phyloP scores from a whole-genome alignment of 2,797 vertebrate genomes.

The Argyrosomus regius region DNA sequence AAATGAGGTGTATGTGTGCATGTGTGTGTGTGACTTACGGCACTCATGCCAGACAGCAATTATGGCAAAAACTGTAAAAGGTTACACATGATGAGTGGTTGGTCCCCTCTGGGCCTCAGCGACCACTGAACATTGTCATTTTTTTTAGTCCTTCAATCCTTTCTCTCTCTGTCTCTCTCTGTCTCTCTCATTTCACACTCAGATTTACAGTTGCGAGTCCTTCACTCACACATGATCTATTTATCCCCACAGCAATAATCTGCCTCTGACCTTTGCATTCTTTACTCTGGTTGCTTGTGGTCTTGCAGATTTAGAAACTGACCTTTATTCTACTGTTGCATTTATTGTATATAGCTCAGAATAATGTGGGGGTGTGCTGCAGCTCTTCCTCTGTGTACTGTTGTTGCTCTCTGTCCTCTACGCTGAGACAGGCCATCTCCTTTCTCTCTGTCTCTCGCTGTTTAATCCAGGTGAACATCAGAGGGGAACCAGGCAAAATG shows the following conservation, averaged over 20 bases:
- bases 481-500: conserved; percentile 46
- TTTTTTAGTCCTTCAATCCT: conserved; percentile 35
- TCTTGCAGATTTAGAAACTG: conserved; percentile 50
- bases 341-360: conserved; percentile 32
- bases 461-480: conserved; percentile 53
- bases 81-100: conserved; percentile 58
- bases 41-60: conserved; percentile 64
- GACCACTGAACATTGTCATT: conserved; percentile 45
- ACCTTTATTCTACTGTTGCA: conserved; percentile 44
- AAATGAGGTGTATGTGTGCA: conserved; percentile 57
- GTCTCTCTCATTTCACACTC: conserved; percentile 56
- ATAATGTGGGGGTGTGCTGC: neutral
- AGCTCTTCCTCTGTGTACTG: conserved; percentile 15
- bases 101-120: conserved; percentile 41
- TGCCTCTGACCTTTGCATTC: conserved; percentile 58
- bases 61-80: conserved; percentile 68
- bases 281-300: conserved; percentile 38
- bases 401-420: conserved; percentile 27
- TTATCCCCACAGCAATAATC: conserved; percentile 41
- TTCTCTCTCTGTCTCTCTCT: neutral
- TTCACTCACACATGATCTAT: conserved; percentile 44
- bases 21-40: conserved; percentile 25
- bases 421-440: conserved; percentile 34
- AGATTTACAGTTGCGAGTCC: conserved; percentile 30
- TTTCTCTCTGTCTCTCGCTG: conserved; percentile 6